Percentiles rank a stretch among this genome's conserved stretches.
Evolutionary conservation across 2,113 vertebrate genomes (phyloP).

Genomic region (Pelecanoides urinatrix): DNA sequence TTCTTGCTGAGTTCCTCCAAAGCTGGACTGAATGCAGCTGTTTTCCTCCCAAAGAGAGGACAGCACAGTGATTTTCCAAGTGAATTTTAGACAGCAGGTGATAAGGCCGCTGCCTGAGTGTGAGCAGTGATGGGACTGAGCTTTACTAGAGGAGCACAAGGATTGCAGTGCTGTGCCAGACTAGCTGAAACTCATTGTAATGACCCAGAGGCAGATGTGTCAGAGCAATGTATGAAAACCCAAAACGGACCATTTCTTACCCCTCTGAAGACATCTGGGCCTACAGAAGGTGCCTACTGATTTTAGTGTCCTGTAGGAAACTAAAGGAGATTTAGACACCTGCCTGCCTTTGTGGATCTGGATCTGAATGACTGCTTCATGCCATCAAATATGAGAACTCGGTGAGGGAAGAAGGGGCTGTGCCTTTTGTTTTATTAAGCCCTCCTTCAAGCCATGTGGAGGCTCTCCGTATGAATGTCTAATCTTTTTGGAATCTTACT

Average conservation of each 20-base stretch:
- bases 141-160: not conserved
- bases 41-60: not conserved
- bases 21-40: not conserved
- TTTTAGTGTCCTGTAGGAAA: not conserved
- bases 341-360: not conserved
- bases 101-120: not conserved
- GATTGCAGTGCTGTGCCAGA: not conserved
- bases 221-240: not conserved
- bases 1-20: not conserved
- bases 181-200: not conserved
- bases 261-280: not conserved
- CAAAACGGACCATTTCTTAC: not conserved
- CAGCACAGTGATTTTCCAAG: not conserved
- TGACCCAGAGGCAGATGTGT: not conserved
- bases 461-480: not conserved
- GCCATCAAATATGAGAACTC: not conserved
- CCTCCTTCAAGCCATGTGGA: not conserved
- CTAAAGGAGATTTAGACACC: not conserved
- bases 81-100: not conserved
- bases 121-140: not conserved
- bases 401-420: not conserved
- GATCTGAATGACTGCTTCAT: not conserved
- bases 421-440: not conserved
- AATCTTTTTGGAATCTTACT: not conserved
- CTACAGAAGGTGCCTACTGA: not conserved